A percentile compares a stretch with the other conserved stretches of the same genome.
These are phyloP conservation scores for Nymphalis io DNA, from an alignment of 1,140 invertebrate genomes.

Conservation along the genomic window DNA sequence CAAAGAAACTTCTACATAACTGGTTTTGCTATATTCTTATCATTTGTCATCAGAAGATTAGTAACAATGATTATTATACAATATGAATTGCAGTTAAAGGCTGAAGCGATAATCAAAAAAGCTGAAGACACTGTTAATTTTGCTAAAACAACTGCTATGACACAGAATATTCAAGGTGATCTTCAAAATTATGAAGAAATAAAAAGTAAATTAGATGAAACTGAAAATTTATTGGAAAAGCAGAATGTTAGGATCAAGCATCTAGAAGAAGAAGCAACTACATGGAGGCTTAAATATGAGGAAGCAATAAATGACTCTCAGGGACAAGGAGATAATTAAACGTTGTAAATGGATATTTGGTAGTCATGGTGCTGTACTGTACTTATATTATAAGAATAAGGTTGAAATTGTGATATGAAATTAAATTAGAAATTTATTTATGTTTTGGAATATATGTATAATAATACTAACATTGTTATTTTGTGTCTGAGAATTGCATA, in stretches of 20 bases:
- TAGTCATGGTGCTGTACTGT: conserved; percentile 5
- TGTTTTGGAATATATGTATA: neutral
- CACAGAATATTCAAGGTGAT: conserved; percentile 31
- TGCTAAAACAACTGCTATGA: conserved; percentile 57
- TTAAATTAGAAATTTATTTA: neutral
- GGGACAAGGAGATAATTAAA: conserved; percentile 52
- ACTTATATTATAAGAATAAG: neutral
- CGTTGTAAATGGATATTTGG: neutral
- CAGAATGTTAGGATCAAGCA: conserved; percentile 51
- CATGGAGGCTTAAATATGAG: conserved; percentile 60
- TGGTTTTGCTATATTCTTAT: conserved; percentile 73
- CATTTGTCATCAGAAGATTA: conserved; percentile 71
- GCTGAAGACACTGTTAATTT: conserved; percentile 62
- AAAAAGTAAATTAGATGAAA: conserved; percentile 48
- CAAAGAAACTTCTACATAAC: conserved; percentile 78
- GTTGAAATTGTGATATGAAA: conserved; percentile 1
- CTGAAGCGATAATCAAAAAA: conserved; percentile 68
- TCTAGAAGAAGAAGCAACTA: conserved; percentile 54
- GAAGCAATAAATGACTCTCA: conserved; percentile 30
- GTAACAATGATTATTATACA: conserved; percentile 73
- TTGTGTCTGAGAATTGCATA: neutral
- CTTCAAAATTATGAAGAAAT: conserved; percentile 40
- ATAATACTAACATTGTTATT: no score
- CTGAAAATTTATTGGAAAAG: conserved; percentile 47
- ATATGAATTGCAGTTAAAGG: conserved; percentile 65